Evolutionary conservation across 2,797 vertebrate species (phyloP).

Genomic region (Gymnodraco acuticeps): DNA sequence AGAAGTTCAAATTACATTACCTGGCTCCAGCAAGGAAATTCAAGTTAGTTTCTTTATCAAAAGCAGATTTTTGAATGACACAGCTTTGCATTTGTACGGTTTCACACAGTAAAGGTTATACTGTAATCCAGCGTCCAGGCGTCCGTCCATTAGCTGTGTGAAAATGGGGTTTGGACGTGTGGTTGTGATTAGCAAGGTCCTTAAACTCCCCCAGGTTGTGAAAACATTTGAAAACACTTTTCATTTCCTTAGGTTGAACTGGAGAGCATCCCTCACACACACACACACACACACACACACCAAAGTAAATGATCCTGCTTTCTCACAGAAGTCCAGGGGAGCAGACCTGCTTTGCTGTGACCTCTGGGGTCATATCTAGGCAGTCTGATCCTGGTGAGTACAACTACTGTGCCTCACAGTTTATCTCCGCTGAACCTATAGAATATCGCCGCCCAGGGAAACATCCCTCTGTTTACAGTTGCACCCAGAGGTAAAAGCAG

Average conservation of each 20-base stretch:
- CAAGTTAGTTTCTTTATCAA: constrained; percentile 31
- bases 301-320: constrained; percentile 42
- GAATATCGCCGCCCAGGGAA: constrained; percentile 34
- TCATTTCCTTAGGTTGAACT: constrained; percentile 71
- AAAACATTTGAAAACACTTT: constrained; percentile 80
- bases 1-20: constrained; percentile 31
- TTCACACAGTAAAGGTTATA: constrained; percentile 1
- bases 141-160: constrained; percentile 13
- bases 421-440: constrained; percentile 53
- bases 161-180: constrained; percentile 39
- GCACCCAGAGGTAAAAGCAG: constrained; percentile 25
- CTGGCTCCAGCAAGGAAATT: constrained; percentile 11
- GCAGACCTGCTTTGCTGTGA: constrained; percentile 33
- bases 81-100: constrained; percentile 6
- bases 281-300: background rate
- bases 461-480: constrained; percentile 45
- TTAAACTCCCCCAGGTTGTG: constrained; percentile 60
- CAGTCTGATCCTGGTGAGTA: constrained; percentile 47
- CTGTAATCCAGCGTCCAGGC: background rate
- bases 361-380: constrained; percentile 60
- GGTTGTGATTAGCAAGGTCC: constrained; percentile 67
- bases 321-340: constrained; percentile 43
- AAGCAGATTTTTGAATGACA: constrained; percentile 47
- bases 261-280: constrained; percentile 46
- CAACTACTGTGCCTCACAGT: constrained; percentile 50